Evolutionary conservation across 2,797 vertebrate genomes (phyloP).

Genomic region (Rhinella marina): DNA sequence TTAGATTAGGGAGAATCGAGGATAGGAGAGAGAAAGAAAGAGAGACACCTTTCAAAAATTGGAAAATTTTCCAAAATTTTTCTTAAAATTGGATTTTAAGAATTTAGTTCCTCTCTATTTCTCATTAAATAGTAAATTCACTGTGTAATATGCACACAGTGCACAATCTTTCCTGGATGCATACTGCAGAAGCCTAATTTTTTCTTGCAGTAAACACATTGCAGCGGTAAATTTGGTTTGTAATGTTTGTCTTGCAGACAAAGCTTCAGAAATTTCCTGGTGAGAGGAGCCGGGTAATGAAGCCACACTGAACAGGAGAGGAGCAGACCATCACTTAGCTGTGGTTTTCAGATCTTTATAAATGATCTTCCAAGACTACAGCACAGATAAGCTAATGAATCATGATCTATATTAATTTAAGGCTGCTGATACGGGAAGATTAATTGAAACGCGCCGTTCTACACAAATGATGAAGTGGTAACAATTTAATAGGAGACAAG

Average conservation of each 20-base stretch:
- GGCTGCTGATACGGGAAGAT: conserved; percentile 88
- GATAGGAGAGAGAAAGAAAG: no score
- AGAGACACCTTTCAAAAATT: no score
- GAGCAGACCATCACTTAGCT: conserved; percentile 78
- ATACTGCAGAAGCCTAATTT: background rate
- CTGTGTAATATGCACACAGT: background rate
- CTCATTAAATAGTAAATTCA: background rate
- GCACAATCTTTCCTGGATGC: background rate
- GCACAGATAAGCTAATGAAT: conserved; percentile 99
- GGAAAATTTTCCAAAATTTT: no score
- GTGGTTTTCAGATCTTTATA: conserved; percentile 87
- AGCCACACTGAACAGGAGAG: conserved; percentile 60
- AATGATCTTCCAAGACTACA: conserved; percentile 97
- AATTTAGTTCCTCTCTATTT: background rate
- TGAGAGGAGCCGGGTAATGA: conserved; percentile 51
- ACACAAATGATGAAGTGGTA: conserved; percentile 99
- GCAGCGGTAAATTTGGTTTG: conserved; percentile 14
- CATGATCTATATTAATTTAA: conserved; percentile 97
- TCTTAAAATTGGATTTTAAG: no score
- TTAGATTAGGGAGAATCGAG: no score
- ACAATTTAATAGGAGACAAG: conserved; percentile 97
- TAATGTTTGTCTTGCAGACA: conserved; percentile 31
- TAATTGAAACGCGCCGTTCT: conserved; percentile 97
- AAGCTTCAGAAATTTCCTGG: conserved; percentile 50
- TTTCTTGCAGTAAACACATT: conserved; percentile 16